These are phyloP conservation scores for Solea senegalensis DNA, from an alignment of 2,113 vertebrate genomes.

Conservation along the genomic window DNA sequence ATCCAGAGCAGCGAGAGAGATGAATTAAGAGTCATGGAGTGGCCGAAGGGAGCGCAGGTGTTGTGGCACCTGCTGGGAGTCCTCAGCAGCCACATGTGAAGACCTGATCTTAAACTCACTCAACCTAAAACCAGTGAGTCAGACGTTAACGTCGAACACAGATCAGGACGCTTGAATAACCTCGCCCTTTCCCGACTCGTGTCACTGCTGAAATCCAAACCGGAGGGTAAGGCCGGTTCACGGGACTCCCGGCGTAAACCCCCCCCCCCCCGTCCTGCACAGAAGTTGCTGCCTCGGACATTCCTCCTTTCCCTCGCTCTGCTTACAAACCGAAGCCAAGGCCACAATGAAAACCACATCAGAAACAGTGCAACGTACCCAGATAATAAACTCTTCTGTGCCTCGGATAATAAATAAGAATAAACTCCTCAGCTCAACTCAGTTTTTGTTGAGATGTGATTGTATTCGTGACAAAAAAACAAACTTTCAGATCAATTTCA, in stretches of 20 bases:
- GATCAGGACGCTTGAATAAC: constrained; percentile 9
- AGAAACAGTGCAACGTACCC: constrained; percentile 65
- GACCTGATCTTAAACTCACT: constrained; percentile 28
- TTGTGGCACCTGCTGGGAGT: constrained; percentile 60
- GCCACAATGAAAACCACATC: constrained; percentile 63
- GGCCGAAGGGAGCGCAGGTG: constrained; percentile 50
- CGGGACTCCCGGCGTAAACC: constrained; percentile 24
- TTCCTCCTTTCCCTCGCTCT: constrained; percentile 47
- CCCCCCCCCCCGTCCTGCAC: constrained; percentile 24
- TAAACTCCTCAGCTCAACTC: constrained; percentile 26
- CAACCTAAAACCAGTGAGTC: constrained; percentile 44
- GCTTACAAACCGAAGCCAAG: constrained; percentile 34
- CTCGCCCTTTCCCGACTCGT: constrained; percentile 15
- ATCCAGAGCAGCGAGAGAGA: constrained; percentile 33
- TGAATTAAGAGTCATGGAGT: constrained; percentile 10
- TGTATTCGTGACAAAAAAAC: background rate
- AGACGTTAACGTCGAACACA: background rate
- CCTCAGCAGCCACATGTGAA: constrained; percentile 28
- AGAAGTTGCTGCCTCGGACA: constrained; percentile 59
- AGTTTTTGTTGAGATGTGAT: constrained; percentile 9
- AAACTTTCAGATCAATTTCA: background rate
- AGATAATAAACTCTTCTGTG: constrained; percentile 63
- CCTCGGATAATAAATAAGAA: constrained; percentile 59
- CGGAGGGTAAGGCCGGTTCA: constrained; percentile 50
- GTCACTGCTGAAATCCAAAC: constrained; percentile 65